Evolutionary conservation across 2,888 invertebrate genomes (phyloP), one percentile per base, ranked within the genome.

Genomic region (Tenthredo scrophulariae): DNA sequence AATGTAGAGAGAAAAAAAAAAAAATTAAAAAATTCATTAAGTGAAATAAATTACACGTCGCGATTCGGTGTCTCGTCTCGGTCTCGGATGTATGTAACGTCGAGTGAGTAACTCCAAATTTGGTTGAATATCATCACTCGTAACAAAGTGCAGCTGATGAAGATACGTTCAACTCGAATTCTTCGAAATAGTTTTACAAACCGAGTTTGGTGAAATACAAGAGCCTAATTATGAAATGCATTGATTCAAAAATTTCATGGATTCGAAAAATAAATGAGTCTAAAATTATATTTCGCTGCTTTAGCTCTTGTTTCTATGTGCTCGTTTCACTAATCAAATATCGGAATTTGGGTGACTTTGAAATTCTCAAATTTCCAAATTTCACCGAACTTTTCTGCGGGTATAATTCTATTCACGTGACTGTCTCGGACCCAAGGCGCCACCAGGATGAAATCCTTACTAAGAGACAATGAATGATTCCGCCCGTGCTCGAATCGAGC

Each of bases 381-480:
- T 74, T 40, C 72, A 43, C 1, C 22, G 22, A 29, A 40, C 2
- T 15, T 26, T 15, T 6, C 18, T 18, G 33, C 15, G 15, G 10
- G 22, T 43, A 26, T 46, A 18, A 40, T 40, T 26, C 40, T 74
- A 74, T 74, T 43, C 46, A 46, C 74, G 22, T 26, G 22, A n/a
- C 74, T 74, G 74, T 74, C 74, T 74, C 74, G 74, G 46, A 46
- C 43, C 43, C 74, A 22, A 67, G 74, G 74, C 74, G 74, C 74
- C 74, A 74, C 43, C 43, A 46, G 10, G 74, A 40, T 43, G 43
- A 74, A 74, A 74, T 46, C 26, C 43, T 22, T 18, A 1, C 50
- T 5, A 77, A 77, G 54, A 77, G 50, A 77, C 77, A 77, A 77
- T 77, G 54, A 77, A 77, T 33, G 77, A 77, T 77, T 77, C 77